phyloP scores from a whole-genome alignment of 2,113 vertebrate genomes.

The Scolopax mira region DNA sequence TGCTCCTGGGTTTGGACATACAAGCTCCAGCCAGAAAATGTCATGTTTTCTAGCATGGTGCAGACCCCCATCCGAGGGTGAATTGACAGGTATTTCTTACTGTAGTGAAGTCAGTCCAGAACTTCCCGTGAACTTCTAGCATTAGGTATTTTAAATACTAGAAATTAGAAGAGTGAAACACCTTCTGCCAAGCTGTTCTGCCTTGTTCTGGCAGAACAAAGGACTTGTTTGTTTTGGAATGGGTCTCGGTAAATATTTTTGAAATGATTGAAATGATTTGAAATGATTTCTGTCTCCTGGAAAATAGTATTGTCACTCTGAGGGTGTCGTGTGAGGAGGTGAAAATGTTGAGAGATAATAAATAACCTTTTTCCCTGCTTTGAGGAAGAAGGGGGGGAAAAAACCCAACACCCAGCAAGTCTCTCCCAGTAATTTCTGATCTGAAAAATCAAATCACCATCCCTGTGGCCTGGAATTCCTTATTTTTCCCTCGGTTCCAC shows the following conservation, averaged over 20 bases:
- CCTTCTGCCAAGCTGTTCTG: background rate
- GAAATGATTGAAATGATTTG: too few species aligned
- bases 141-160: background rate
- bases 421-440: background rate
- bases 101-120: background rate
- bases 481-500: background rate
- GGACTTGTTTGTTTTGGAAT: background rate
- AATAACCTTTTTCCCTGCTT: background rate
- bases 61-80: background rate
- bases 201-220: background rate
- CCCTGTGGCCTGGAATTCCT: background rate
- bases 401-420: too few species aligned
- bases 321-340: background rate
- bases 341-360: background rate
- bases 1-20: rapidly evolving
- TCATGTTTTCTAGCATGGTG: background rate
- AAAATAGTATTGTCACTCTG: too few species aligned
- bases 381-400: background rate
- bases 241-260: background rate
- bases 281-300: background rate
- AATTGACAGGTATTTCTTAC: background rate
- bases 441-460: background rate
- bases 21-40: background rate
- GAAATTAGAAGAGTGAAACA: background rate
- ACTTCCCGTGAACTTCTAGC: background rate